Conservation (phyloP, 2,888 invertebrate species). For the Lepidocyrtinus sp. region DNA sequence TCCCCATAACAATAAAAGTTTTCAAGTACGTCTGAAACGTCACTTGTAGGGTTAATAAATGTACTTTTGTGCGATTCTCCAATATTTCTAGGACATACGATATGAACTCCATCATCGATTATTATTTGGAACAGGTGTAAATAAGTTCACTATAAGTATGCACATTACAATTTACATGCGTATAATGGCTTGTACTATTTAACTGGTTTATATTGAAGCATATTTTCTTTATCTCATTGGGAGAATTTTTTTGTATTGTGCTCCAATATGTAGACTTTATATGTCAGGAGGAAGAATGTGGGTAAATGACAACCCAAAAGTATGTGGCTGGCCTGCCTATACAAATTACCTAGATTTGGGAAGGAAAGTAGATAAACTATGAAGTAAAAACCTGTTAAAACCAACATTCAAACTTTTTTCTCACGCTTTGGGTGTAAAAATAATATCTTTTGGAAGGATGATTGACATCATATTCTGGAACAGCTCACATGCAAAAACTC, state of each 20-base stretch:
- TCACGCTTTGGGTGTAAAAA: background rate
- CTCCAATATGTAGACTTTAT: too few relatives aligned
- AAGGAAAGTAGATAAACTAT: too few relatives aligned
- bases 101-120: background rate
- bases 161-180: constrained; percentile 13
- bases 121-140: constrained; percentile 40
- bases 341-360: too few relatives aligned
- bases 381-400: background rate
- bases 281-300: constrained; percentile 11
- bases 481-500: too few relatives aligned
- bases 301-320: constrained; percentile 33
- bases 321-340: constrained; percentile 15
- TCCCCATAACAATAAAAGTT: constrained; percentile 16
- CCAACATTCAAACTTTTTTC: background rate
- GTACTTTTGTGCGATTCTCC: background rate
- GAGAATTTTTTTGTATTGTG: too few relatives aligned
- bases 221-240: too few relatives aligned
- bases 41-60: background rate
- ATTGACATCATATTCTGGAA: too few relatives aligned
- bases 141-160: background rate
- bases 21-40: constrained; percentile 31
- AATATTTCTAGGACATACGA: constrained; percentile 25
- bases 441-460: background rate
- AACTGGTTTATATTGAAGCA: background rate
- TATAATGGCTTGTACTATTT: constrained; percentile 2